A percentile compares a stretch with the other conserved stretches of the same genome.
These are phyloP conservation scores for Aspidiotus destructor DNA, from an alignment of 2,888 invertebrate genomes.

Conservation along the genomic window DNA sequence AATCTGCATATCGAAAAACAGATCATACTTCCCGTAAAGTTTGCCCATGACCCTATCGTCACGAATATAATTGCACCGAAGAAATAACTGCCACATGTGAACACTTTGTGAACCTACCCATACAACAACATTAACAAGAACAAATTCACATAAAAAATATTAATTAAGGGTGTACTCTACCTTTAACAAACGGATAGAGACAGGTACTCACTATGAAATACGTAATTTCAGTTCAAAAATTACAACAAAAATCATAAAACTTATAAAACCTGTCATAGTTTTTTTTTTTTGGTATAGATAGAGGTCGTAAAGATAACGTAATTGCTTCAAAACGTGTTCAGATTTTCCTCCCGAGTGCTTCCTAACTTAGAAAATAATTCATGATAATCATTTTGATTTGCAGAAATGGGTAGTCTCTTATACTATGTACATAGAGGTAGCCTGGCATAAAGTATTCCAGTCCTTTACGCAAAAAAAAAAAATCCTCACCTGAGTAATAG, in stretches of 20 bases:
- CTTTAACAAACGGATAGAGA: no score
- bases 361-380: no score
- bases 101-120: conserved; percentile 19
- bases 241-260: neutral
- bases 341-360: no score
- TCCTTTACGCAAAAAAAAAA: no score
- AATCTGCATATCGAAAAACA: conserved; percentile 22
- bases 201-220: neutral
- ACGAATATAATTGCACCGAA: conserved; percentile 18
- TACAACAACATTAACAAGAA: neutral
- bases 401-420: no score
- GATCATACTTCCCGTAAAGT: conserved; percentile 12
- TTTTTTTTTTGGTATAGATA: neutral
- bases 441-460: no score
- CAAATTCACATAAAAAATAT: neutral
- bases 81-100: conserved; percentile 10
- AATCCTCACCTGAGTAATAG: conserved; percentile 3
- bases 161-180: neutral
- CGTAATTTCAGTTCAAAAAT: neutral
- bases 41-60: conserved; percentile 6
- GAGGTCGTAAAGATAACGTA: no score
- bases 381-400: no score
- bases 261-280: neutral
- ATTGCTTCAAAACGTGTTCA: no score
- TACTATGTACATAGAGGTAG: neutral